Evolutionary conservation across 2,113 vertebrate species (phyloP), one percentile per base, ranked within the genome.

Genomic region (Chaetorhynchus papuensis): DNA sequence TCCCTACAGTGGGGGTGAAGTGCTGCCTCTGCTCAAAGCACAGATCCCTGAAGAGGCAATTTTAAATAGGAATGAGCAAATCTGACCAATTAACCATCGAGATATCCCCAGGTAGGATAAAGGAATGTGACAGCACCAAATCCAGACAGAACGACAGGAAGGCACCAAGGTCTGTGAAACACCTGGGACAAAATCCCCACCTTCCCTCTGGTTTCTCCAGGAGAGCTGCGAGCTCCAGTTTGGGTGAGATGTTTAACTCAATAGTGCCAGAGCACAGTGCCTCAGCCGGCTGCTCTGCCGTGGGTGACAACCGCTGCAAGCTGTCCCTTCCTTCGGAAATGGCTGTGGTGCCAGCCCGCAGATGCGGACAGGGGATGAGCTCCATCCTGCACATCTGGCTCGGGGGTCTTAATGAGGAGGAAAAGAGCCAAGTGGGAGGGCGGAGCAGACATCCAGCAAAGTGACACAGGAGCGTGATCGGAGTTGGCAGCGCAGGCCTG

Each of bases 381-480:
- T 6, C 59, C 13, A 3, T 57, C 92, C 88, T 10, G 53, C 57
- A 68, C 74, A 69, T 23, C 61, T 64, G 70, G 16, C 84, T 20
- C 0, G 2, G 60, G 45, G 80, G 39, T 45, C 49, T 53, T 8
- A 8, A 23, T 3, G 5, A 33, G 39, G 20, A 31, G 44, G 24
- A 42, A 63, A 57, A 52, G 44, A 64, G 52, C 31, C 59, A 28
- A 42, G 64, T 2, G 16, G 27, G 63, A 80, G 17, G 45, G 60
- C 37, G 45, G 54, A 37, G 41, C 35, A 8, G 23, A 8, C 31
- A 22, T 5, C 30, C 47, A 24, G 80, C 52, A 3, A 80, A 93
- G 75, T 7, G 66, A 37, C 56, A 19, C 56, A 0, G 65, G 77
- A 72, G 44, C 2, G 3, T 0, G 52, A 24, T 1, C 0, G 2